A percentile compares a stretch with the other conserved stretches of the same genome.
Evolutionary conservation across 2,797 vertebrate genomes (phyloP).

Genomic region (Onychomys leucogaster): DNA sequence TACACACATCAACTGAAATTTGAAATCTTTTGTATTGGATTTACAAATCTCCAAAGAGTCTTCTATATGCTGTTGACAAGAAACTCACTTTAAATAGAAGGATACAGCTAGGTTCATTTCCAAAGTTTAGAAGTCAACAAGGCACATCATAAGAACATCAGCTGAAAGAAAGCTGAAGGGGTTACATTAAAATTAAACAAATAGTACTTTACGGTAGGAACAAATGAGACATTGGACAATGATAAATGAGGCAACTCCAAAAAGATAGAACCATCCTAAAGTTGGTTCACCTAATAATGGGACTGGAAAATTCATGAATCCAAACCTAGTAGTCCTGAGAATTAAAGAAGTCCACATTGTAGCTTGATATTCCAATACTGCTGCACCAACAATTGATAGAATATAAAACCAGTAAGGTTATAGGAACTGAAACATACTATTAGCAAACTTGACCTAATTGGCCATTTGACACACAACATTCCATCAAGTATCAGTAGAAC

Average conservation of each 20-base stretch:
- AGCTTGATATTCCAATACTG: not conserved
- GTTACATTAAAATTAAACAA: not conserved
- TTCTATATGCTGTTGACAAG: not conserved
- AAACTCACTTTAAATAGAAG: not conserved
- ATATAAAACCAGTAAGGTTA: not conserved
- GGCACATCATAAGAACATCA: not conserved
- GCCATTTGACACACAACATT: not conserved
- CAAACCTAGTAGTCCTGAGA: not conserved
- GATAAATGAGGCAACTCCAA: not conserved
- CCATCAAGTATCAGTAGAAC: not conserved
- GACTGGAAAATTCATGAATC: not conserved
- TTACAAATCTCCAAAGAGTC: not conserved
- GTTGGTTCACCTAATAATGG: not conserved
- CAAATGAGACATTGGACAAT: not conserved
- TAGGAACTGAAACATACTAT: not conserved
- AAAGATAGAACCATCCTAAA: not conserved
- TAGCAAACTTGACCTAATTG: not conserved
- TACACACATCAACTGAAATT: not conserved
- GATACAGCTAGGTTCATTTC: not conserved
- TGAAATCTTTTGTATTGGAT: not conserved
- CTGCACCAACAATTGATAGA: not conserved
- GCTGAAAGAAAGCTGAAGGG: slow-evolving; percentile 19
- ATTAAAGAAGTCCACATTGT: not conserved
- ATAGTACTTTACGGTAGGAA: not conserved
- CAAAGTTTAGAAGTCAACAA: not conserved